Conservation (phyloP, 2,888 invertebrate genomes). For the Gisinianus flammeolus region DNA sequence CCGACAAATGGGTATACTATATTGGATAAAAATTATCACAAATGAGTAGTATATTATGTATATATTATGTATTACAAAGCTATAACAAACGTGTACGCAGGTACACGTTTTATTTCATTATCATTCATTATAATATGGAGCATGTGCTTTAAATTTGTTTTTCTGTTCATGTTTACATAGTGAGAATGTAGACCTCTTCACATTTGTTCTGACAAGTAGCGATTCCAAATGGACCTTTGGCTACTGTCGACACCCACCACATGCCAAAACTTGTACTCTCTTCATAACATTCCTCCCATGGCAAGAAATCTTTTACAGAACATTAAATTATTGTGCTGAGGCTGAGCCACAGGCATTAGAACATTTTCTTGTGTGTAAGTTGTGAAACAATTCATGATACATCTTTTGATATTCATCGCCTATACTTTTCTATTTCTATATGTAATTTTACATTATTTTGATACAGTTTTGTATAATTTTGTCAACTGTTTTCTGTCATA, state of each 20-base stretch:
- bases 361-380: conserved; percentile 72
- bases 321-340: conserved; percentile 74
- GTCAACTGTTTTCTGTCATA: no score
- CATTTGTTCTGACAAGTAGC: conserved; percentile 92
- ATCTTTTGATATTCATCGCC: no score
- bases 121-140: background rate
- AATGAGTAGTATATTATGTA: background rate
- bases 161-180: conserved; percentile 66
- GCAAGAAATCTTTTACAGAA: conserved; percentile 94
- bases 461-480: no score
- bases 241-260: conserved; percentile 93
- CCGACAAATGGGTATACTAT: conserved; percentile 72
- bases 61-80: no score
- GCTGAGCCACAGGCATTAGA: conserved; percentile 66
- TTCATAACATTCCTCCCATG: conserved; percentile 90
- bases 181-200: conserved; percentile 88
- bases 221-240: conserved; percentile 98
- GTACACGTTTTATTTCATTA: conserved; percentile 10
- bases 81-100: background rate
- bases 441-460: no score
- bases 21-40: conserved; percentile 48
- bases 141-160: conserved; percentile 20
- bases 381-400: no score
- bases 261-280: conserved; percentile 82
- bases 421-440: no score